Base-by-base conservation (phyloP, 2,113 vertebrate genomes). In the Hippocampus mohnikei region DNA sequence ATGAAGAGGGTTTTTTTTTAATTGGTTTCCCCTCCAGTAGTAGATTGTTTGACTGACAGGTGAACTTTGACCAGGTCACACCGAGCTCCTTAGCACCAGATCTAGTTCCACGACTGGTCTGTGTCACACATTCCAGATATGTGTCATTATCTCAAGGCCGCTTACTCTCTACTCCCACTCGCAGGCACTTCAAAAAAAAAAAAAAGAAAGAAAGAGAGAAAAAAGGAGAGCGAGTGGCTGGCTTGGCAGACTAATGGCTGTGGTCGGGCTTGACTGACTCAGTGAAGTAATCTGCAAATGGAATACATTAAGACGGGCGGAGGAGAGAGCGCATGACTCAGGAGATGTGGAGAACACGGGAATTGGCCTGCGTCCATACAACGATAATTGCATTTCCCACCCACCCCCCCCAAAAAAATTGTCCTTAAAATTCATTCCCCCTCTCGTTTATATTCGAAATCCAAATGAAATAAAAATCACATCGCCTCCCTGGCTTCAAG, bases 211-310 rank as follows among this genome's bases (percentile, higher is more conserved):
- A 66, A 16, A 33, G 5, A 33, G n/a, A 23, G 9, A 61, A 60
- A 44, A 69, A 62, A 29, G 41, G 53, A 58, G 55, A 72, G 66
- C 70, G 61, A 69, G 65, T 3, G 76, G 56, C 84, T 44, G 77
- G 83, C 83, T 73, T 66, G 74, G 87, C 87, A 85, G 85, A 79
- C 87, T 87, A 89, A 91, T 88, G 87, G 84, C 84, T 84, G 81
- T 82, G 79, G 83, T 81, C 63, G 76, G 83, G 81, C 85, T 79
- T 81, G 88, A 87, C 88, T 88, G 88, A 88, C 88, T 88, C 84
- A 85, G 83, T 88, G 83, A 89, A 88, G 88, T 85, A 84, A 88
- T 91, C 88, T 90, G 83, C 85, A 91, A 88, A 91, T 89, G 88
- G 88, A 87, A 89, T 88, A 89, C 86, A 89, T 88, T 87, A 87